Evolutionary conservation across 2,113 vertebrate genomes (phyloP).

Genomic region (chimpanzee (Pan troglodytes)): NHGRI_mPanTro3-v2.1_pri NC_072421.2:74736001-74736500

Average conservation of each 20-base stretch:
- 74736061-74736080: not conserved
- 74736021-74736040: not conserved
- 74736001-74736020: not conserved
- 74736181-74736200: too few species aligned
- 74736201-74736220: too few species aligned
- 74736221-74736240: too few species aligned
- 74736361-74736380: not conserved
- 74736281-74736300: not conserved
- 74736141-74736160: too few species aligned
- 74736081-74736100: not conserved
- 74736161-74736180: too few species aligned
- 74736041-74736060: conserved; percentile 22
- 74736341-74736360: conserved; percentile 12
- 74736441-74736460: not conserved
- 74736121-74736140: too few species aligned
- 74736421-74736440: not conserved
- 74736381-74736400: not conserved
- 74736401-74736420: not conserved
- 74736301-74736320: not conserved
- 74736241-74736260: not conserved
- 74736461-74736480: not conserved
- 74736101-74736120: too few species aligned
- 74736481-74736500: conserved; percentile 32
- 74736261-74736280: not conserved
- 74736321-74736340: not conserved